Base-by-base conservation (phyloP, 2,113 vertebrate species). In the Chloropsis hardwickii region DNA sequence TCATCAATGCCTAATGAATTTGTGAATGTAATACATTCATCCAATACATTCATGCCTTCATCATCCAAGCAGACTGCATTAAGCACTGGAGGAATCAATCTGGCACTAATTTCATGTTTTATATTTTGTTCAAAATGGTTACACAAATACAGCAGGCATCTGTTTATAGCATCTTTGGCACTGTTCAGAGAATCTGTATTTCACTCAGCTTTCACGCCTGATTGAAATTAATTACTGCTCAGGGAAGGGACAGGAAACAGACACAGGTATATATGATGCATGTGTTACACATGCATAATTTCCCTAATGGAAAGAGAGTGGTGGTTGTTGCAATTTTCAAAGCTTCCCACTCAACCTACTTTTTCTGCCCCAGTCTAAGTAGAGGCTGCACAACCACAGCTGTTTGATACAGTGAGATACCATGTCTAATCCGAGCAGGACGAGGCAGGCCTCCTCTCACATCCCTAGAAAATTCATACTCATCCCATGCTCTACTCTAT, bases 111-210 rank as follows among this genome's bases (percentile, higher is more conserved):
- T 74, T 82, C 23, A 50, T 25, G 12, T 79, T 91, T 91, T 80
- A 87, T 69, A 85, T 76, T 95, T 89, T 72, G 17, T 73, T 88
- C 80, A 81, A 79, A 94, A 67, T 3, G 1, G 54, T 79, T 91
- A 54, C 54, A 73, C 56, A 81, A 84, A 82, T 80, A 67, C 21
- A 86, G 33, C 61, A 80, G 39, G 53, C 58, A 54, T 91, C 39
- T 92, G 37, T 91, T 95, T 23, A 35, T 58, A 92, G 5, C 33
- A 58, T 88, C 90, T 82, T 94, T 77, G 45, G 33, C 78, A 70
- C 35, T 10, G 11, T 77, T 89, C 57, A 76, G 22, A 69, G 53
- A 81, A 84, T 35, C 35, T 29, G 0, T 85, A 85, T 89, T 87
- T 95, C 71, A 62, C 19, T 91, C 35, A 70, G 62, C 14, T 87